A percentile compares a stretch with the other conserved stretches of the same genome.
These are phyloP conservation scores for Frieseomelitta varia DNA, from an alignment of 1,140 invertebrate genomes.

Conservation along the genomic window DNA sequence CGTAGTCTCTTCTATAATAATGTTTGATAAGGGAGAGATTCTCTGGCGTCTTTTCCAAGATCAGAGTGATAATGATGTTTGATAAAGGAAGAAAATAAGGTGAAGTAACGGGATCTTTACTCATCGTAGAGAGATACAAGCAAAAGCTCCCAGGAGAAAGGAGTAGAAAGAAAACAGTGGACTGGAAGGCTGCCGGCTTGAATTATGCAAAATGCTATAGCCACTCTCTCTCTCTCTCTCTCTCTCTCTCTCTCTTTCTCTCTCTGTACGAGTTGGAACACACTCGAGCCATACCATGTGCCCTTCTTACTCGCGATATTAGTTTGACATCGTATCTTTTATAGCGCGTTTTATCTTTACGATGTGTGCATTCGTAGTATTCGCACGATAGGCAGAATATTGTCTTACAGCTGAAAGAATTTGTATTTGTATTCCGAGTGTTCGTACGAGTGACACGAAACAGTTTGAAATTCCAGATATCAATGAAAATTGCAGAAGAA, in stretches of 20 bases:
- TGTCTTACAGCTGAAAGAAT: neutral
- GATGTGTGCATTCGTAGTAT: too few relatives aligned
- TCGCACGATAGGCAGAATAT: neutral
- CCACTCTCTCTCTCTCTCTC: neutral
- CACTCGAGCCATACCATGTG: neutral
- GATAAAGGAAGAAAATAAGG: neutral
- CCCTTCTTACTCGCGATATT: too few relatives aligned
- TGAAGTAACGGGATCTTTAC: neutral
- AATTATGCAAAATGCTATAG: conserved; percentile 17
- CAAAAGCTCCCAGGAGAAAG: too few relatives aligned
- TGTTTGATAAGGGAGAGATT: too few relatives aligned
- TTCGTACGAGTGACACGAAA: too few relatives aligned
- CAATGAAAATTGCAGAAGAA: too few relatives aligned
- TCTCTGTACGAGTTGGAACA: neutral
- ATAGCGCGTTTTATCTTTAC: too few relatives aligned
- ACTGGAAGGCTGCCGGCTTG: neutral
- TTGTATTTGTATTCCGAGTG: too few relatives aligned
- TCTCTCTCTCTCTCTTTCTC: neutral
- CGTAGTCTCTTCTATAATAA: too few relatives aligned
- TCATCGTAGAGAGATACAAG: too few relatives aligned
- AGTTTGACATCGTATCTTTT: neutral
- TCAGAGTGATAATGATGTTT: neutral
- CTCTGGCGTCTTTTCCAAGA: neutral
- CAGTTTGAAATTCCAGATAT: too few relatives aligned
- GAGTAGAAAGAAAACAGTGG: neutral